A percentile compares a stretch with the other conserved stretches of the same genome.
These are phyloP conservation scores for Ornithoptera priamus DNA, from an alignment of 2,888 invertebrate genomes.

Conservation along the genomic window DNA sequence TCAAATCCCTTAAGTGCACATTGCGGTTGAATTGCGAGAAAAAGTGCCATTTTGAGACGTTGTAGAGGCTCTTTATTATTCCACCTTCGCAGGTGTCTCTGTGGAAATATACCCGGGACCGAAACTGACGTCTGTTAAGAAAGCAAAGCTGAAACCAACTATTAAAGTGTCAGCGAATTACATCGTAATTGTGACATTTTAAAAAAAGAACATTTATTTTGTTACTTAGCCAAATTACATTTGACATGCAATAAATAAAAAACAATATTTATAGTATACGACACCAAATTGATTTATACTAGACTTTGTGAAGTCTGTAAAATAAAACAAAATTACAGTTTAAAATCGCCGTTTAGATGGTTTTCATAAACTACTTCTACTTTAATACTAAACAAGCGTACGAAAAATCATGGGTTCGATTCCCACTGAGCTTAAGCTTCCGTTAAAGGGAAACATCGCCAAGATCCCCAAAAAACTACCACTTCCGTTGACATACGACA, in stretches of 20 bases:
- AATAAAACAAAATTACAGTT: too few relatives aligned
- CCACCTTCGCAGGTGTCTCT: conserved; percentile 74
- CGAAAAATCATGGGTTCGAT: too few relatives aligned
- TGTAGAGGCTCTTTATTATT: conserved; percentile 78
- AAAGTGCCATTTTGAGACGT: conserved; percentile 76
- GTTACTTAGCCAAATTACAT: background rate
- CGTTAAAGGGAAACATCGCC: too few relatives aligned
- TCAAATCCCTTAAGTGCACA: conserved; percentile 80
- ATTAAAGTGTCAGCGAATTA: conserved; percentile 25
- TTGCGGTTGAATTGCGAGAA: conserved; percentile 77
- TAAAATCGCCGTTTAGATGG: background rate
- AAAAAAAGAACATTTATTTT: background rate
- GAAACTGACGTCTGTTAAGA: conserved; percentile 54
- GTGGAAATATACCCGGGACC: conserved; percentile 59
- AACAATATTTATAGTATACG: too few relatives aligned
- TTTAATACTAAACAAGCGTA: too few relatives aligned
- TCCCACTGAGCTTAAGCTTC: too few relatives aligned
- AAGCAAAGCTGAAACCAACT: conserved; percentile 24
- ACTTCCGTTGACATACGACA: too few relatives aligned
- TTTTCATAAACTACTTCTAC: background rate
- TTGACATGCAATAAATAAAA: too few relatives aligned
- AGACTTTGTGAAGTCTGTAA: too few relatives aligned
- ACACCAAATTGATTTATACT: too few relatives aligned
- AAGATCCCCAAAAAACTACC: too few relatives aligned
- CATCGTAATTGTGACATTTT: background rate